These are phyloP conservation scores for Octodonta nipae DNA, from an alignment of 2,888 invertebrate species.

Conservation along the genomic window DNA sequence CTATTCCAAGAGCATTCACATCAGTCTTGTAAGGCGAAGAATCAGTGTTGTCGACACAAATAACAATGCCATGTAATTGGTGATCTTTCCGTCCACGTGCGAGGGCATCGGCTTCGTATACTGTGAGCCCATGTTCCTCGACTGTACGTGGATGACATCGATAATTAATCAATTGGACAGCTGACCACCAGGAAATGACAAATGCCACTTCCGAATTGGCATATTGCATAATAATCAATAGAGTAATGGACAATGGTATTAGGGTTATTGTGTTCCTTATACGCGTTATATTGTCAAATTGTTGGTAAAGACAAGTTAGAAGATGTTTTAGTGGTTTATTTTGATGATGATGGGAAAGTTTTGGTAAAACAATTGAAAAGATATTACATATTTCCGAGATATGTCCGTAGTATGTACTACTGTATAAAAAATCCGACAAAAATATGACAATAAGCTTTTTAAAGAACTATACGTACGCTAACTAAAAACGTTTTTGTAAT, in stretches of 20 bases:
- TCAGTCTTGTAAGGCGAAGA: conserved; percentile 25
- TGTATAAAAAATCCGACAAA: too few relatives aligned
- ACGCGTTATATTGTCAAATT: too few relatives aligned
- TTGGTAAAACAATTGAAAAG: too few relatives aligned
- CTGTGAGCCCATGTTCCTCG: background rate
- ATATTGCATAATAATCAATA: conserved; percentile 26
- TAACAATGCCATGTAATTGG: conserved; percentile 29
- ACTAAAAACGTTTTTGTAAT: too few relatives aligned
- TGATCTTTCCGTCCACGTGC: conserved; percentile 33
- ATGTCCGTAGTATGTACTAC: too few relatives aligned
- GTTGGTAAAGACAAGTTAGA: too few relatives aligned
- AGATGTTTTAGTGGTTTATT: too few relatives aligned
- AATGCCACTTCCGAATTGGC: conserved; percentile 29
- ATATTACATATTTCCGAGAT: too few relatives aligned
- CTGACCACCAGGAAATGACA: conserved; percentile 28
- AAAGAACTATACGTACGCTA: too few relatives aligned
- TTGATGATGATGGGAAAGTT: too few relatives aligned
- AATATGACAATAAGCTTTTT: too few relatives aligned
- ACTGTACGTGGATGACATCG: background rate
- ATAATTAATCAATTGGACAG: conserved; percentile 5
- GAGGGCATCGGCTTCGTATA: conserved; percentile 21
- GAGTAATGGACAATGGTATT: conserved; percentile 1
- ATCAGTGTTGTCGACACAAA: conserved; percentile 14
- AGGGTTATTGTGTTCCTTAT: too few relatives aligned
- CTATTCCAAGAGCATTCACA: conserved; percentile 11